Base-by-base conservation (phyloP, 2,888 invertebrate species). In the Eupeodes latifasciatus region DNA sequence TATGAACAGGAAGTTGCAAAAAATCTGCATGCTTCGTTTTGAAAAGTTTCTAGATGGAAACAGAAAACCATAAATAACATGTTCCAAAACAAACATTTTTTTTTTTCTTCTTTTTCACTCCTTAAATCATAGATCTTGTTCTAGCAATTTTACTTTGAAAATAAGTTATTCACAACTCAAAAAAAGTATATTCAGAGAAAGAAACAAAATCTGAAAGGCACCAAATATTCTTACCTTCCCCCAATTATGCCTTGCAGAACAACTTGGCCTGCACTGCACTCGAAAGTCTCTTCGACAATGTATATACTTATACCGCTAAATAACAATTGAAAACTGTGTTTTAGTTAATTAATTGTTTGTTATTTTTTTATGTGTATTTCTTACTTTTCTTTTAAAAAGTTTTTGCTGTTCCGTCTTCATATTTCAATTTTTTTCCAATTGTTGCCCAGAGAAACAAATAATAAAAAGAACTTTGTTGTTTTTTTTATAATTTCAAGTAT, bases 321-420 rank as follows among this genome's bases (percentile, higher is more conserved):
- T 36, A 36, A 61, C 36, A 61, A 61, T 61, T 61, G 61, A 61
- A 61, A 61, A 61, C 61, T 61, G 5, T 61, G 61, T 61, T 61
- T 61, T 9, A n/a, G 61, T 61, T n/a, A 61, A 61, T 36, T 61
- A 36, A 61, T 61, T 61, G 59, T 12, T 10, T 47, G 47, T 11
- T 11, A 11, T 59, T 59, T 59, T 34, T 59, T 27, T 3, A 27
- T 27, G 1, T 27, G 27, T 27, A 27, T 27, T 27, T 27, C 27
- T 27, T 59, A 6, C 6, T 59, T 59, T 61, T 44, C 44, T 64
- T 1, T 4, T 40, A 62, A 64, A 16, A 44, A 19, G 19, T 64
- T 64, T 44, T 64, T 64, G 44, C 19, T 64, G 0, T 44, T 64
- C 44, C 5, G n/a, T 9, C 16, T 64, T 12, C 5, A 16, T 6